Evolutionary conservation across 1,140 invertebrate genomes (phyloP), one percentile per base, ranked within the genome.

Genomic region (Adoxophyes honmai): DNA sequence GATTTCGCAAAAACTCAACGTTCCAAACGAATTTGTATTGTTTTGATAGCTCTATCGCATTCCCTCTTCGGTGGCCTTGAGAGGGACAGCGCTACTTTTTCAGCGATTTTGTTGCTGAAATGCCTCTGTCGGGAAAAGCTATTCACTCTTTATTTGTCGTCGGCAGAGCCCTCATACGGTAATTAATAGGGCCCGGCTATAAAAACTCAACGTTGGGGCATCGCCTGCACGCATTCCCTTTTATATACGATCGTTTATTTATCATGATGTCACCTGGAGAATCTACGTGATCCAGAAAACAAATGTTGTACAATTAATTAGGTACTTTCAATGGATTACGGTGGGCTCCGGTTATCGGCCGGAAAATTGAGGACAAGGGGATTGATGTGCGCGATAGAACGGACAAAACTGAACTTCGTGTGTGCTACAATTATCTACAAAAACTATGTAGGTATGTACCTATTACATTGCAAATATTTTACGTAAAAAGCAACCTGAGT

Each of bases 291-390:
- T 68, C 60, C 58, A 64, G n/a, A 38, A 65, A 62, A 74, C 73
- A 73, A 77, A 73, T 70, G 63, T 68, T 69, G 42, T 66, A 64
- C 67, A 68, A 73, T 74, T 77, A 77, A 73, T 74, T 68, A 73
- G 67, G 60, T 52, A 63, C 68, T 72, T 70, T 67, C 61, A 66
- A 68, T 68, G 64, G 63, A 66, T 67, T 63, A 57, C 64, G 55
- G 33, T 42, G 52, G 57, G 57, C 54, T 35, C 42, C 42, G 57
- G 64, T 67, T 67, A 73, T 73, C 70, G 67, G 60, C 62, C 63
- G 70, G 70, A 73, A 70, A 70, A 66, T 68, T 64, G 65, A 62
- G 58, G 62, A 36, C 56, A 59, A 60, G 15, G 18, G 60, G 67
- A 72, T 72, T 72, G 64, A 75, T 75, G 15, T 21, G 39, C 16